Conservation (phyloP, 2,888 invertebrate genomes). For the Petrolisthes cinctipes region DNA sequence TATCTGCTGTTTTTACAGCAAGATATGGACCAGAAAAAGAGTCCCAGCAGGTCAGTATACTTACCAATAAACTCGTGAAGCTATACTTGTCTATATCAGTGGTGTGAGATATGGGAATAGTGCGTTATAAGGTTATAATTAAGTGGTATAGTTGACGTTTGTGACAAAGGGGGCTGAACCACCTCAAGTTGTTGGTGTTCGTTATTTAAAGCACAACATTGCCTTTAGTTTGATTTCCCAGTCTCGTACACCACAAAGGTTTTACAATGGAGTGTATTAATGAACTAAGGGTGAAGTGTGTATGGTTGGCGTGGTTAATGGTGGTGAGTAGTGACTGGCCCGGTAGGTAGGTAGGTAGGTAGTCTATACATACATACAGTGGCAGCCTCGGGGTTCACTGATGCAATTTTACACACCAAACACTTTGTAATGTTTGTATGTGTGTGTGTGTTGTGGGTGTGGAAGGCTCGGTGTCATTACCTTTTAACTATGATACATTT, state of each 20-base stretch:
- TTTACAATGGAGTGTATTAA: too few relatives aligned
- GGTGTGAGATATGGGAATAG: background rate
- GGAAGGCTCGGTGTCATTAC: background rate
- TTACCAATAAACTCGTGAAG: background rate
- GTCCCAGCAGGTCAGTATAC: conserved; percentile 55
- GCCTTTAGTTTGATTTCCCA: background rate
- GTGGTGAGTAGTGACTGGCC: too few relatives aligned
- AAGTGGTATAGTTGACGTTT: conserved; percentile 26
- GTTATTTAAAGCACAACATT: background rate
- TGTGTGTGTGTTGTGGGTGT: too few relatives aligned
- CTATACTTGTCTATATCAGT: background rate
- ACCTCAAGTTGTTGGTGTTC: background rate
- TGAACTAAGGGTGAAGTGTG: too few relatives aligned
- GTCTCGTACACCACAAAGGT: too few relatives aligned
- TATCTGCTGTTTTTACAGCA: conserved; percentile 57
- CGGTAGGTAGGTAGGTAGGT: too few relatives aligned
- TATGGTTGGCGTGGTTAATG: too few relatives aligned
- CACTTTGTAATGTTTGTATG: too few relatives aligned
- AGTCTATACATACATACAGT: too few relatives aligned
- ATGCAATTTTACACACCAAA: too few relatives aligned
- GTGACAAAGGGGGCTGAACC: conserved; percentile 46
- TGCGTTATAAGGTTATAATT: background rate
- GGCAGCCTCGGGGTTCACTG: too few relatives aligned
- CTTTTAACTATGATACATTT: too few relatives aligned
- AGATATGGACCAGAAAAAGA: conserved; percentile 63